Evolutionary conservation across 2,888 invertebrate genomes (phyloP).

Genomic region (Meganola albula): DNA sequence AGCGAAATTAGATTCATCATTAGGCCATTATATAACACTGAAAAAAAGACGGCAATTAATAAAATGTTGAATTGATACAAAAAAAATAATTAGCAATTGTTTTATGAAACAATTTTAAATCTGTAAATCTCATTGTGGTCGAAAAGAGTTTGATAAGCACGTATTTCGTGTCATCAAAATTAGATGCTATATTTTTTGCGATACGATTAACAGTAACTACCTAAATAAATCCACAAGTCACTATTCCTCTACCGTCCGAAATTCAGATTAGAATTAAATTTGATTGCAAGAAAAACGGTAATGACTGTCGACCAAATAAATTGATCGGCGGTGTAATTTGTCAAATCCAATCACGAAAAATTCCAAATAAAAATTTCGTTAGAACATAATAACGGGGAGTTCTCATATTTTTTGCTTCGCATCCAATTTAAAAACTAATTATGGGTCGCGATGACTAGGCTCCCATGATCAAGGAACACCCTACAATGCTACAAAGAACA

Average conservation of each 20-base stretch:
- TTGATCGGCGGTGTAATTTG: constrained; percentile 60
- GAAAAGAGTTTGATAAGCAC: too few relatives aligned
- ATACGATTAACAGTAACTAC: constrained; percentile 10
- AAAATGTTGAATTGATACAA: too few relatives aligned
- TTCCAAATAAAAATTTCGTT: constrained; percentile 53
- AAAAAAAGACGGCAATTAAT: too few relatives aligned
- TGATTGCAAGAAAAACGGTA: constrained; percentile 37
- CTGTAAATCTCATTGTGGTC: too few relatives aligned
- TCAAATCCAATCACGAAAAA: constrained; percentile 67
- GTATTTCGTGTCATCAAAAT: too few relatives aligned
- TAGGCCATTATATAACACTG: too few relatives aligned
- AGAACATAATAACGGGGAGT: constrained; percentile 65
- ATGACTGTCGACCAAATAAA: constrained; percentile 52
- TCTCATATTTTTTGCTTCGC: constrained; percentile 58
- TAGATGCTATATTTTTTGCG: too few relatives aligned
- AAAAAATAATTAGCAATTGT: too few relatives aligned
- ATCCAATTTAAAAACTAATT: constrained; percentile 77
- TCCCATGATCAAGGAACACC: constrained; percentile 58
- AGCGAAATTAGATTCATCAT: too few relatives aligned
- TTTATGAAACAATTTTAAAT: too few relatives aligned
- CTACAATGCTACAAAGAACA: constrained; percentile 62
- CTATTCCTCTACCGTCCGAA: constrained; percentile 11
- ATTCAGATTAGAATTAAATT: constrained; percentile 22
- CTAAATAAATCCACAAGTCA: constrained; percentile 9
- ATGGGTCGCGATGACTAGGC: constrained; percentile 65